phyloP scores from a whole-genome alignment of 2,797 vertebrate species.

The Pangasius krempfi region DNA sequence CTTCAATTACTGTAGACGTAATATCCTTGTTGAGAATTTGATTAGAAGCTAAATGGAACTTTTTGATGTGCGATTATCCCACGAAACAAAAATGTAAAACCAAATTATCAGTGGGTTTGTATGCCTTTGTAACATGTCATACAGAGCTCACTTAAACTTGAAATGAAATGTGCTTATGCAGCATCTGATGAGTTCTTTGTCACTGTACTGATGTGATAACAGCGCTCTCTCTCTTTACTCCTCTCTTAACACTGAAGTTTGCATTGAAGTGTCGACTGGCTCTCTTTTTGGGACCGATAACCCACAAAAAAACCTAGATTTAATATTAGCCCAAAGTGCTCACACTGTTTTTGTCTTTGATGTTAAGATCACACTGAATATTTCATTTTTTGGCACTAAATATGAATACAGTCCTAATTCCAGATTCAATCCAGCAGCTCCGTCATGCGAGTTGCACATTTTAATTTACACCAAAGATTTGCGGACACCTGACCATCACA shows the following conservation, averaged over 20 bases:
- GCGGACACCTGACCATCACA: background rate
- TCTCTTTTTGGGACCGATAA: constrained; percentile 39
- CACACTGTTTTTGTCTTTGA: constrained; percentile 53
- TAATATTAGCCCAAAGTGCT: constrained; percentile 49
- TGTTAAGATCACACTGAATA: constrained; percentile 51
- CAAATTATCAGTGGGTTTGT: constrained; percentile 85
- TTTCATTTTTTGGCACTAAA: constrained; percentile 66
- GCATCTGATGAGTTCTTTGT: constrained; percentile 62
- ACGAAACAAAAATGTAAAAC: constrained; percentile 89
- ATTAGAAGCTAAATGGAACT: constrained; percentile 83
- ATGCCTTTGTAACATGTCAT: constrained; percentile 80
- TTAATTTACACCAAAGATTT: constrained; percentile 18
- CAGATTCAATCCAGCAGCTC: constrained; percentile 59
- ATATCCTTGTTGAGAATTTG: constrained; percentile 84
- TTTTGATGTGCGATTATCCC: constrained; percentile 85
- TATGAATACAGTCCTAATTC: constrained; percentile 60
- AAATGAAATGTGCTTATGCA: constrained; percentile 76
- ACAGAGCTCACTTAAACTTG: constrained; percentile 69
- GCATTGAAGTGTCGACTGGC: constrained; percentile 31
- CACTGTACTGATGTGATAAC: constrained; percentile 56
- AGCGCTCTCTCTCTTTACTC: background rate
- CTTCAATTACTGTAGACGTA: constrained; percentile 79
- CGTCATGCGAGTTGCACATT: constrained; percentile 36
- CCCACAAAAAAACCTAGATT: constrained; percentile 53
- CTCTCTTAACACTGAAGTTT: constrained; percentile 6